Evolutionary conservation across 1,140 invertebrate species (phyloP), one percentile per base, ranked within the genome.

Genomic region (Pseudobourletiella spinata): DNA sequence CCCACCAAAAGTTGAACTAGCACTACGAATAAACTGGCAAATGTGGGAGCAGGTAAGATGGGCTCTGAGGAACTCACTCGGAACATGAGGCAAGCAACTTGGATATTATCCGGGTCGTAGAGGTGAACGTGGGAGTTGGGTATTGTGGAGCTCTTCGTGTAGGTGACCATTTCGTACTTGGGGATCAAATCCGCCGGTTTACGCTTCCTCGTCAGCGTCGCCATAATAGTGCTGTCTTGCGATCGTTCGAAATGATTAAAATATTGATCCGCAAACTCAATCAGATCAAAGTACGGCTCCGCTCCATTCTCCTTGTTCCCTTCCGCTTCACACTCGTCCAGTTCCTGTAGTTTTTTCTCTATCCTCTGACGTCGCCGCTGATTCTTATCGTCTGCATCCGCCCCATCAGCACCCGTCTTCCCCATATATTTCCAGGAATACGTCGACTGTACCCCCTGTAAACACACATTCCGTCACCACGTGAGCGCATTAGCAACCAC

Each of bases 121-220:
- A 98, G 84, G 71, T 94, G 90, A 72, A 95, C 87, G 75, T 96
- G 92, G 0, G 92, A 95, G 59, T 88, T 94, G 1, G 91, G 88
- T 70, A 97, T 96, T 42, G 84, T 83, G 56, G 85, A 88, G 26
- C 84, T 86, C 74, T 91, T 90, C 67, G 88, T 89, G 76, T 86
- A 95, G 0, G 83, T 86, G 1, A 95, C 83, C 90, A 98, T 95
- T 74, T 96, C 91, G 71, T 89, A 87, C 72, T 94, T 93, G 1
- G 65, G 86, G 28, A 94, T 79, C 55, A 86, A 78, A 73, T 93
- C 89, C 65, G 83, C 79, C 32, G 82, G 84, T 65, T 89, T 89
- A 0, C 79, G 80, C 73, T 89, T 89, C 69, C 89, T 79, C 0
- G 89, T 94, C 25, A 95, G 75, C 2, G 90, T 95, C 20, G 89